phyloP scores from a whole-genome alignment of 2,888 invertebrate genomes.

The Tenthredo scrophulariae region DNA sequence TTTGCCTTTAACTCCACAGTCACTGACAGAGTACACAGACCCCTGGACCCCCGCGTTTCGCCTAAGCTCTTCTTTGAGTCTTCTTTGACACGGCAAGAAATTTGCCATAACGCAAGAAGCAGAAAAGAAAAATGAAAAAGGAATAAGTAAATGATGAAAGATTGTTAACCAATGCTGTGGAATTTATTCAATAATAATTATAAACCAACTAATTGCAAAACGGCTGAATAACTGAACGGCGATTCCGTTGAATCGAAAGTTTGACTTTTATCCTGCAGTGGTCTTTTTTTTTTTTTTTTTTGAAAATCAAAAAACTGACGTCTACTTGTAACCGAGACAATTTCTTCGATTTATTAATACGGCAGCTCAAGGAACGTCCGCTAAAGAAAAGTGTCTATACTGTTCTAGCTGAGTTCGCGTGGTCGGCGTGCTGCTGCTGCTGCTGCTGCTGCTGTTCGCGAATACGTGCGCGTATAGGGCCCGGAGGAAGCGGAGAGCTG shows the following conservation, averaged over 20 bases:
- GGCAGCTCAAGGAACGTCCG: not conserved
- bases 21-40: slow-evolving; percentile 44
- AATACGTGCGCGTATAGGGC: slow-evolving; percentile 25
- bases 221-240: not conserved
- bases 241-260: not conserved
- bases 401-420: slow-evolving; percentile 21
- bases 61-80: slow-evolving; percentile 44
- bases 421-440: slow-evolving; percentile 19
- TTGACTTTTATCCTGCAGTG: not conserved
- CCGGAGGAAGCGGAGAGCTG: slow-evolving; percentile 40
- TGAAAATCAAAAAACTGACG: not conserved
- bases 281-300: not conserved
- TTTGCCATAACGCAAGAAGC: not conserved
- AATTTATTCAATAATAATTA: not conserved
- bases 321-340: not conserved
- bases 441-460: slow-evolving; percentile 25
- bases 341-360: not conserved
- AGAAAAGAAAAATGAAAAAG: not conserved
- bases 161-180: not conserved
- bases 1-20: slow-evolving; percentile 52
- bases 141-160: not conserved
- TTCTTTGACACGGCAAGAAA: slow-evolving; percentile 33
- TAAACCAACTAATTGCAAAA: not conserved
- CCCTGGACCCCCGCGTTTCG: slow-evolving; percentile 9
- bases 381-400: slow-evolving; percentile 18